Evolutionary conservation across 2,113 vertebrate species (phyloP).

Genomic region (Monarcha castaneiventris): DNA sequence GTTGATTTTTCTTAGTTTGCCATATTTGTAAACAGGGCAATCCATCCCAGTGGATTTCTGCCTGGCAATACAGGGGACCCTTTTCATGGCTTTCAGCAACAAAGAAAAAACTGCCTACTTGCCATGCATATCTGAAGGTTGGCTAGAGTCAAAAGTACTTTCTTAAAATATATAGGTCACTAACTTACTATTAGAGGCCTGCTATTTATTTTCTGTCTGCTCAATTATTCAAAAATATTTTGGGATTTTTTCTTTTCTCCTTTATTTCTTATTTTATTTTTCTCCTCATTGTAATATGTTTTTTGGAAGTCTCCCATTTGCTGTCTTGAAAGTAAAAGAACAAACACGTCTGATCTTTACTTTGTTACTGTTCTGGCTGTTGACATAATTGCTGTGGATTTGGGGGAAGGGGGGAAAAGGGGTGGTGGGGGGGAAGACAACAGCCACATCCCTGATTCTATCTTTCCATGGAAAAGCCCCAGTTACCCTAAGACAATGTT

Average conservation of each 20-base stretch:
- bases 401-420: accelerated
- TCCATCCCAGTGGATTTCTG: background rate
- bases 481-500: background rate
- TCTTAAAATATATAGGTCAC: background rate
- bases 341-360: background rate
- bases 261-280: background rate
- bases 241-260: background rate
- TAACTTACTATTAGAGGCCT: background rate
- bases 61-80: background rate
- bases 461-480: background rate
- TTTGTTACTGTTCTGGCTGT: background rate
- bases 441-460: background rate
- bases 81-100: constrained; percentile 54
- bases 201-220: background rate
- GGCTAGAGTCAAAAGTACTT: constrained; percentile 12
- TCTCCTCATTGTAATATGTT: background rate
- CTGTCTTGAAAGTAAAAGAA: background rate
- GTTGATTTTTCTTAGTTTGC: background rate
- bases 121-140: background rate
- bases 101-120: constrained; percentile 53
- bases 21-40: background rate
- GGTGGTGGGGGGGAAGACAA: too few species aligned
- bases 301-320: background rate
- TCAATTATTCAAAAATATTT: background rate
- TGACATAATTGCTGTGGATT: background rate